A percentile compares a stretch with the other conserved stretches of the same genome.
Conservation (phyloP, 2,888 invertebrate species). For the Spisula solida region DNA sequence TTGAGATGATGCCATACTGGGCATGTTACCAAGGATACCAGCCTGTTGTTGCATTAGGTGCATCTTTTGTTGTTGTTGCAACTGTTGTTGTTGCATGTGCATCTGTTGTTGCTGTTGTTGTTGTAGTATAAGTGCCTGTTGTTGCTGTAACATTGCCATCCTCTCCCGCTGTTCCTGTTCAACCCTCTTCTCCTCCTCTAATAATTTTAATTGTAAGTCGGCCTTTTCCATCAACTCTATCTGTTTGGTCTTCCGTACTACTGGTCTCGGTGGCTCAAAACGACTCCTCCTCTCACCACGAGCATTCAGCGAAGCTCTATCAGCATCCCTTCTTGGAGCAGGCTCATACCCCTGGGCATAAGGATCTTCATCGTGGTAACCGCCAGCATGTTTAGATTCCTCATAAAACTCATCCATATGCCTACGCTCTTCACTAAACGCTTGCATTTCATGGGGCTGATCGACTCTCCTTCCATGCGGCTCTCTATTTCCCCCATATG, state of each 20-base stretch:
- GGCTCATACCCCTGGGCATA: not conserved
- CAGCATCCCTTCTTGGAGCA: not conserved
- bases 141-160: constrained; percentile 17
- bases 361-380: not conserved
- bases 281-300: not conserved
- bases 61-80: constrained; percentile 41
- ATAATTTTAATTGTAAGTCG: constrained; percentile 56
- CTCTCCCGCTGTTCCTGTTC: constrained; percentile 31
- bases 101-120: constrained; percentile 46
- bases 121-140: constrained; percentile 44
- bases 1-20: constrained; percentile 23
- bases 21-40: constrained; percentile 28
- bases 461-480: not conserved
- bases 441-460: not conserved
- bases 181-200: constrained; percentile 47
- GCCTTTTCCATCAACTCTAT: constrained; percentile 57
- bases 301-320: not conserved
- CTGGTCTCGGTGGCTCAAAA: not conserved
- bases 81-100: constrained; percentile 36
- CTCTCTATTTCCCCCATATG: not conserved
- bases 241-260: constrained; percentile 28
- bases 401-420: not conserved
- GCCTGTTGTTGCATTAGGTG: constrained; percentile 14
- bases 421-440: not conserved
- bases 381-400: not conserved